phyloP scores from a whole-genome alignment of 2,797 vertebrate species.

The Falco naumanni region DNA sequence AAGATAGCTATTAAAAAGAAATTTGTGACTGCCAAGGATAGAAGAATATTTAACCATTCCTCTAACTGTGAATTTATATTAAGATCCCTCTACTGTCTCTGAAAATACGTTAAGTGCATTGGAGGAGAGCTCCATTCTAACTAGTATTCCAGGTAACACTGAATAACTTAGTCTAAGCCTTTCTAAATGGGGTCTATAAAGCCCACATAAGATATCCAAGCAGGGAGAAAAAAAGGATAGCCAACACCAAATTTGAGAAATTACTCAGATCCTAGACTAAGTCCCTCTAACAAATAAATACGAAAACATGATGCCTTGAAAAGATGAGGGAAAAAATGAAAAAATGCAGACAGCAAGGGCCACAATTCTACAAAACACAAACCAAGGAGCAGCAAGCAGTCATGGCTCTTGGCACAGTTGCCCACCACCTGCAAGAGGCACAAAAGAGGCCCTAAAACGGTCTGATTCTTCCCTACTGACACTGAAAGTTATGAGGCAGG shows the following conservation, averaged over 20 bases:
- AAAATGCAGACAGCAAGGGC: not conserved
- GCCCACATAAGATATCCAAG: not conserved
- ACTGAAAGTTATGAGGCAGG: accelerated
- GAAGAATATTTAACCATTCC: not conserved
- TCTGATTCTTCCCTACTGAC: not conserved
- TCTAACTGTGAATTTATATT: not conserved
- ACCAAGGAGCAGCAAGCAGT: not conserved
- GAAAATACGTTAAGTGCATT: not conserved
- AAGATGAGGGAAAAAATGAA: not conserved
- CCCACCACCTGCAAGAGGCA: not conserved
- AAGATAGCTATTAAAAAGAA: not conserved
- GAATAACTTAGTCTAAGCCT: not conserved
- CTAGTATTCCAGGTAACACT: not conserved
- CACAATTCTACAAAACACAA: not conserved
- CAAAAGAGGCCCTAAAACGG: not conserved
- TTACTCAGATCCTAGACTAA: not conserved
- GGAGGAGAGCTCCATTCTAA: not conserved
- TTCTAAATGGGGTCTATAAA: not conserved
- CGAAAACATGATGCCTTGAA: not conserved
- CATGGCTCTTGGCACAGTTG: accelerated
- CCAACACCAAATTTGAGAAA: not conserved
- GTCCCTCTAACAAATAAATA: not conserved
- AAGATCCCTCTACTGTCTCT: not conserved
- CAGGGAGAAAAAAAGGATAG: not conserved
- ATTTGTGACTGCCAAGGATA: not conserved